A percentile compares a stretch with the other conserved stretches of the same genome.
phyloP scores from a whole-genome alignment of 2,888 invertebrate species.

The Sussaba pulchella region DNA sequence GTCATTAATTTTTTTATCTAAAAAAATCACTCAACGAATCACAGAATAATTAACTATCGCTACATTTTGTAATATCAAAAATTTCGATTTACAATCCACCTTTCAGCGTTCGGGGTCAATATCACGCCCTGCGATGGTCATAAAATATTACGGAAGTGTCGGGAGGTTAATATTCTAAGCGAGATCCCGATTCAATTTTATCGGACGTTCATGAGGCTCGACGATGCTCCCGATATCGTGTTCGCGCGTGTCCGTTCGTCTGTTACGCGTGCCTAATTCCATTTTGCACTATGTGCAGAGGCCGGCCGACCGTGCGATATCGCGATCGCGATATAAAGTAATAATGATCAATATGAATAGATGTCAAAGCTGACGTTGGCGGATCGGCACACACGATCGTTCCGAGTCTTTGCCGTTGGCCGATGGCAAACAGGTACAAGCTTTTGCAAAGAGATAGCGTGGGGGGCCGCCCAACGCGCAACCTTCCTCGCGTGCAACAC shows the following conservation, averaged over 20 bases:
- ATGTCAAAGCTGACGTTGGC: conserved; percentile 63
- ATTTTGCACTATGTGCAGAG: conserved; percentile 13
- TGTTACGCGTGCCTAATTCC: background rate
- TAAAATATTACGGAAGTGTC: no score
- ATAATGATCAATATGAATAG: conserved; percentile 66
- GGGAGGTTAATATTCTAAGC: conserved; percentile 58
- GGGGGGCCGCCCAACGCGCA: conserved; percentile 44
- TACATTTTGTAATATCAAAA: background rate
- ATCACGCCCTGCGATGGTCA: background rate
- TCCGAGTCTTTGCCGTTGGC: conserved; percentile 16
- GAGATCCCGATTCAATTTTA: conserved; percentile 53
- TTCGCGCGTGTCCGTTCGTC: conserved; percentile 3
- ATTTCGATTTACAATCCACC: no score
- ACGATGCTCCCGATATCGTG: conserved; percentile 55
- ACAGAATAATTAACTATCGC: no score
- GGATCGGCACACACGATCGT: conserved; percentile 38
- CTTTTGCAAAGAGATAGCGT: conserved; percentile 56
- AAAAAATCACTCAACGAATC: no score
- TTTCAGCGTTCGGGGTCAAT: no score
- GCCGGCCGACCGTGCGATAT: conserved; percentile 51
- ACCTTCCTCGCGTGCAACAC: conserved; percentile 66
- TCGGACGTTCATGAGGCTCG: conserved; percentile 28
- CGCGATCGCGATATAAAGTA: conserved; percentile 61
- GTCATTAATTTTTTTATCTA: no score
- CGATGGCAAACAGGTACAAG: conserved; percentile 41